Evolutionary conservation across 2,888 invertebrate species (phyloP), one percentile per base, ranked within the genome.

Genomic region (Hydrotaea cyrtoneurina): DNA sequence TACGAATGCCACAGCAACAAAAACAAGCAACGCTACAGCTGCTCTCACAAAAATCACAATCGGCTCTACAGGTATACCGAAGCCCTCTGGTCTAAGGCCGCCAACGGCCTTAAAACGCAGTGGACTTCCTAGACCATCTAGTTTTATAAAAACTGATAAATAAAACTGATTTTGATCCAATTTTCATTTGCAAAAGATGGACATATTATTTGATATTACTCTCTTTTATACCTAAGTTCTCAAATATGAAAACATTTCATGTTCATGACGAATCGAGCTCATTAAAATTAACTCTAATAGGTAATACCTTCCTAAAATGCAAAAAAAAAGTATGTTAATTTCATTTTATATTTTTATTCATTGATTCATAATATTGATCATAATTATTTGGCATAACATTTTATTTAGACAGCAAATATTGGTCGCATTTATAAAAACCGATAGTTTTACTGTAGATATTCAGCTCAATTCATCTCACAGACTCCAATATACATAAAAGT

Each of bases 1-100:
- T 43, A 31, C 53, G 3, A 50, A 19, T 23, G 21, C 82, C 11
- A 23, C 57, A 50, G 53, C 80, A 73, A 57, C 72, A 10, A 86
- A 17, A 53, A 75, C 31, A 13, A 46, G 21, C 46, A 46, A 62
- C 53, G 31, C 72, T 17, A 78, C 80, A 31, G 83, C 88, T 15
- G 88, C 88, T 80, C 87, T 89, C n/a, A 89, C 89, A 31, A 90
- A 90, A 86, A 88, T 90, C 19, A 90, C 88, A 15, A 89, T 89
- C n/a, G 89, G 90, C 72, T 82, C 88, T 77, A 89, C 90, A 23
- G 91, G 91, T 77, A 91, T 92, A 83, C 91, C 91, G 13, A 92
- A 92, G 86, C 92, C 92, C 10, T 91, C 91, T 43, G 91, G 92
- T 36, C 85, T 92, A 59, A 87, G 92, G 57, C 91, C 89, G 62